phyloP scores from a whole-genome alignment of 1,140 invertebrate genomes.

The Camponotus floridanus region DNA sequence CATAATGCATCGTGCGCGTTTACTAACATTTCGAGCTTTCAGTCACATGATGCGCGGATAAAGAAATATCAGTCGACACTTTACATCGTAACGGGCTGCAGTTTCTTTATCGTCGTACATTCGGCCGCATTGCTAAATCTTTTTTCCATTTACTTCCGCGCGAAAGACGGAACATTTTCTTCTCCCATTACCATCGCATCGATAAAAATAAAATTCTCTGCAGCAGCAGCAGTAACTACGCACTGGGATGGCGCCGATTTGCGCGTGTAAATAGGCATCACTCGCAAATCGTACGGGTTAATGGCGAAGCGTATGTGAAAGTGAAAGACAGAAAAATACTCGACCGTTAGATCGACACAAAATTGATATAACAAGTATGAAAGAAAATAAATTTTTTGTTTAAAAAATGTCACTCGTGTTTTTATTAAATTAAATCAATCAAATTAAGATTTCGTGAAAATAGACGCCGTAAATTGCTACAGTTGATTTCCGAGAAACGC shows the following conservation, averaged over 20 bases:
- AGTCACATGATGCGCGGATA: slow-evolving; percentile 27
- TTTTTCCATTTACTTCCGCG: slow-evolving; percentile 17
- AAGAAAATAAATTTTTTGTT: not conserved
- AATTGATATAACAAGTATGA: not conserved
- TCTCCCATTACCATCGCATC: not conserved
- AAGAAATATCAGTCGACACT: slow-evolving; percentile 47
- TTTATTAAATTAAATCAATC: not conserved
- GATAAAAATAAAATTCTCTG: slow-evolving; percentile 61
- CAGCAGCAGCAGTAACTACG: not conserved
- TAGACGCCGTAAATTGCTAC: slow-evolving; percentile 17
- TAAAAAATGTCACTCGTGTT: slow-evolving; percentile 1
- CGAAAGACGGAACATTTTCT: slow-evolving; percentile 15
- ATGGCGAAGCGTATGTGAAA: not conserved
- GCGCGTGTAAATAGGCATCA: slow-evolving; percentile 37
- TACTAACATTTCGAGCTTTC: slow-evolving; percentile 46
- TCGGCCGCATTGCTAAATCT: slow-evolving; percentile 24
- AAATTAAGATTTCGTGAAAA: not conserved
- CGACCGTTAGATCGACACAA: not conserved
- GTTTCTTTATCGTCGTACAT: slow-evolving; percentile 53
- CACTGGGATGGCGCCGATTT: not conserved
- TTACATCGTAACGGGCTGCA: slow-evolving; percentile 13
- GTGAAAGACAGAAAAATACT: not conserved
- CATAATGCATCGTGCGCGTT: slow-evolving; percentile 9
- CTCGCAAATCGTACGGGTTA: not conserved
- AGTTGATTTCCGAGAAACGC: slow-evolving; percentile 39